Base-by-base conservation (phyloP, 2,797 vertebrate species). In the Neostethus bicornis region DNA sequence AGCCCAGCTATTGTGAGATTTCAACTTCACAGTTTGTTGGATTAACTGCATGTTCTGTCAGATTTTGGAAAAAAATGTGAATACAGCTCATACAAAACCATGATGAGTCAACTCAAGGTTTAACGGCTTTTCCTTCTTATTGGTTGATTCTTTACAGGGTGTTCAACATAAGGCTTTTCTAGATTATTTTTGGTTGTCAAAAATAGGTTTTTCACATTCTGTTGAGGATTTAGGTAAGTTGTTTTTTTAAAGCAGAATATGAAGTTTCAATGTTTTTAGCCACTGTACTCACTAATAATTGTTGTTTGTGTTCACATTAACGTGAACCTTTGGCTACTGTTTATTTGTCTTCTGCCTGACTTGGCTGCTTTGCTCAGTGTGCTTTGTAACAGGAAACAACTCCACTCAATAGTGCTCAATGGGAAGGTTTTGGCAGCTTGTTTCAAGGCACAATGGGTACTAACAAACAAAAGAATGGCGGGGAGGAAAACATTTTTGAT, bases 381-480 rank as follows among this genome's bases (percentile, higher is more conserved):
- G 17, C 32, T 54, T 56, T 32, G 29, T 55, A 41, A 52, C 23
- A 34, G 56, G 34, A 42, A 61, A 57, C 46, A 19, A 24, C 37
- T 72, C 16, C 20, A 44, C 44, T 67, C 50, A 41, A 31, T 60
- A 28, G 34, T 43, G 42, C 63, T 57, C 71, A 59, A 26, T 42
- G 16, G 73, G 66, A 20, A 35, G 38, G 56, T 59, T 79, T 60
- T 68, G 58, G 59, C 66, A 73, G 73, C 71, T 69, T 74, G 47
- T 65, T 26, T 57, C 64, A 34, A 25, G 51, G 53, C 68, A 53
- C 52, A 75, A 53, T 70, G 55, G 61, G 58, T 51, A 62, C 51
- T 57, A 62, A 37, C 53, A 68, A 76, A 74, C 56, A 77, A 60
- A 65, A 48, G 38, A 49, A 21, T 31, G 9, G 16, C 17, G 48